Conservation (phyloP, 1,140 invertebrate genomes). For the Probaryconus sp. region DNA sequence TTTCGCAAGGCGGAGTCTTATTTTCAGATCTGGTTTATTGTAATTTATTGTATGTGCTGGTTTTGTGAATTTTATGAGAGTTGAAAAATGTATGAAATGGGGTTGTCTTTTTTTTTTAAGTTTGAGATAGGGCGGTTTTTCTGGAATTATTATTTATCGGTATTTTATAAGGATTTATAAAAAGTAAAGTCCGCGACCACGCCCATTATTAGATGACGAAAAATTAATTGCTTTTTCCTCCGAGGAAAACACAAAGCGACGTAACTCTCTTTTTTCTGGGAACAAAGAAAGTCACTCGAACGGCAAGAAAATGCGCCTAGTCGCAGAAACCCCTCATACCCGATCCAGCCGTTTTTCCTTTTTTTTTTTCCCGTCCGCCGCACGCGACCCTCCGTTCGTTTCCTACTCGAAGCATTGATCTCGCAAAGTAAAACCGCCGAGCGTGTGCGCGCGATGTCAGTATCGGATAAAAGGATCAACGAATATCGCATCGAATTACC, state of each 20-base stretch:
- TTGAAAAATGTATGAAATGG: too few species aligned
- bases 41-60: too few species aligned
- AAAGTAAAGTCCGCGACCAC: not conserved
- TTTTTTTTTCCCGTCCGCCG: constrained; percentile 46
- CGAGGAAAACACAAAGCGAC: constrained; percentile 17
- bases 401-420: constrained; percentile 53
- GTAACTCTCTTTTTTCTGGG: constrained; percentile 34
- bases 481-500: constrained; percentile 42
- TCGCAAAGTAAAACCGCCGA: constrained; percentile 45
- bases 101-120: too few species aligned
- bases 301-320: constrained; percentile 34
- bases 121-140: too few species aligned
- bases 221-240: constrained; percentile 64
- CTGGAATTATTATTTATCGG: too few species aligned
- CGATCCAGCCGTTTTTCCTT: constrained; percentile 19
- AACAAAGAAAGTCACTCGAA: constrained; percentile 55
- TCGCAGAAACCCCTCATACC: too few species aligned
- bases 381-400: constrained; percentile 54
- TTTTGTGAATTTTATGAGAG: too few species aligned
- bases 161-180: too few species aligned
- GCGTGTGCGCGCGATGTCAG: constrained; percentile 32
- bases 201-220: constrained; percentile 15
- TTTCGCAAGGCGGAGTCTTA: too few species aligned
- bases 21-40: too few species aligned
- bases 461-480: constrained; percentile 45